These are phyloP conservation scores for Anoplolepis gracilipes DNA, from an alignment of 1,140 invertebrate species.

Conservation along the genomic window DNA sequence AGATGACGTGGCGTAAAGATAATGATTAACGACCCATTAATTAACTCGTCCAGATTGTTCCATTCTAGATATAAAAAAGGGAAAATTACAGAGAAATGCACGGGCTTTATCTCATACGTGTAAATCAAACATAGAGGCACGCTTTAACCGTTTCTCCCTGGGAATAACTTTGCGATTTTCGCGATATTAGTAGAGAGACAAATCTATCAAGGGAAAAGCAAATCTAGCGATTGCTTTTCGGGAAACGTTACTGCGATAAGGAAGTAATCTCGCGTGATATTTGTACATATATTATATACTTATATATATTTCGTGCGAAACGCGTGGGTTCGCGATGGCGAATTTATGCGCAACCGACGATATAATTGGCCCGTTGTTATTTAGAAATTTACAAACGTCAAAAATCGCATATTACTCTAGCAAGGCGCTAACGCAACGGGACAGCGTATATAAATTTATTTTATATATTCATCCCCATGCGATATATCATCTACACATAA, in stretches of 20 bases:
- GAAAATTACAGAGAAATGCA: neutral
- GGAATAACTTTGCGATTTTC: conserved; percentile 41
- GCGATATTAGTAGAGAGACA: conserved; percentile 11
- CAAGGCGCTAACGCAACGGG: neutral
- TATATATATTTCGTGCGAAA: neutral
- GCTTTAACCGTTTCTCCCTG: conserved; percentile 30
- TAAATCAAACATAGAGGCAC: neutral
- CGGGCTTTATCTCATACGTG: too few relatives aligned
- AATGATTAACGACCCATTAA: conserved; percentile 27
- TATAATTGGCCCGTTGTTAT: neutral
- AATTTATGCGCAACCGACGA: conserved; percentile 20
- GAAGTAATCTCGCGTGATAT: neutral
- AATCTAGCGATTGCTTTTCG: neutral
- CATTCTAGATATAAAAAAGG: neutral
- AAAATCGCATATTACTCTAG: conserved; percentile 8
- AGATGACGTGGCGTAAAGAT: neutral
- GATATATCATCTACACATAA: conserved; percentile 55
- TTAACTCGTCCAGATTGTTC: conserved; percentile 15
- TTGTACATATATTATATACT: too few relatives aligned
- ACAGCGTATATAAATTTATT: conserved; percentile 12
- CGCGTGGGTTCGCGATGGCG: neutral
- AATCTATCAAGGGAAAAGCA: neutral
- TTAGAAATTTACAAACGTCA: neutral
- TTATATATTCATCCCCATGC: neutral
- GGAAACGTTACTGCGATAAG: neutral